These are phyloP conservation scores for Alcis repandata DNA, from an alignment of 2,888 invertebrate species.

Conservation along the genomic window DNA sequence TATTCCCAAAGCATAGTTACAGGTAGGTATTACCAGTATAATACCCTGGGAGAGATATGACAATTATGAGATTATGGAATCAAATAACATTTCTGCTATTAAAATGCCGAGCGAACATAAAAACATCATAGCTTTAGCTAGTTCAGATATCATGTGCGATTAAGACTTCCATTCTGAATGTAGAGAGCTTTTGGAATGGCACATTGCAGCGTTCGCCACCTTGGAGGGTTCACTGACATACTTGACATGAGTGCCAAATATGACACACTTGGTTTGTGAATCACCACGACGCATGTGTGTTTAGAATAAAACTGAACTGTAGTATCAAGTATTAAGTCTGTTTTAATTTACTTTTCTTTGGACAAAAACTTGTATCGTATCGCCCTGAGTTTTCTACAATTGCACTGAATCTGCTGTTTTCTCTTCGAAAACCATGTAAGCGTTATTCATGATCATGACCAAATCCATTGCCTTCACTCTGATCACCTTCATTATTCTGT, in stretches of 20 bases:
- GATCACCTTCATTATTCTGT: conserved; percentile 20
- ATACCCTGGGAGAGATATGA: conserved; percentile 5
- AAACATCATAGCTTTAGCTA: background rate
- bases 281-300: conserved; percentile 26
- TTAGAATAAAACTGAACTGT: conserved; percentile 10
- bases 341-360: background rate
- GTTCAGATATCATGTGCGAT: conserved; percentile 22
- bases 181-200: conserved; percentile 21
- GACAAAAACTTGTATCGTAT: no score
- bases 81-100: background rate
- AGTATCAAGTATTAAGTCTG: background rate
- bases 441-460: background rate
- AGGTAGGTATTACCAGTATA: background rate
- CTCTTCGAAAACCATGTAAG: background rate
- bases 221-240: conserved; percentile 66
- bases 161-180: conserved; percentile 16
- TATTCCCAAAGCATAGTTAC: conserved; percentile 3
- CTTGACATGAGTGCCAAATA: conserved; percentile 62
- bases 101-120: conserved; percentile 1
- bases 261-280: conserved; percentile 51
- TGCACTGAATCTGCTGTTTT: background rate
- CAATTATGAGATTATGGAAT: background rate
- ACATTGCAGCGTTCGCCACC: conserved; percentile 29
- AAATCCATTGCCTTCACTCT: background rate
- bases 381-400: background rate